Conservation (phyloP, 2,888 invertebrate genomes). For the Dicyrtoma fusca region DNA sequence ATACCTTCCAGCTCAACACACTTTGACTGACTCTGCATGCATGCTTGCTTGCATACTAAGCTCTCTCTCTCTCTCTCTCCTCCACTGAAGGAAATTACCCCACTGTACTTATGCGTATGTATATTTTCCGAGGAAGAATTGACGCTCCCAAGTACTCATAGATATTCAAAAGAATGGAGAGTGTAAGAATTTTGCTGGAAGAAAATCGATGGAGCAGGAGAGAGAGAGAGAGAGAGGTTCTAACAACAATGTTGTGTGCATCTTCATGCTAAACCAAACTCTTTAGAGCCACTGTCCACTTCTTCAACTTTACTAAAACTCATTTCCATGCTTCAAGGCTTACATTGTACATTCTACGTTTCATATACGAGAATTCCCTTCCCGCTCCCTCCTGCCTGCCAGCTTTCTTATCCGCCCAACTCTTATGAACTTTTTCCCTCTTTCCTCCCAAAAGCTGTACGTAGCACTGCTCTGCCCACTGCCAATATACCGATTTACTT, state of each 20-base stretch:
- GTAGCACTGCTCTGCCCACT: too few species aligned
- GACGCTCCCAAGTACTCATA: slow-evolving; percentile 24
- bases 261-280: slow-evolving; percentile 9
- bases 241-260: slow-evolving; percentile 5
- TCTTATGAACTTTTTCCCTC: neutral
- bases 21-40: slow-evolving; percentile 22
- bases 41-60: slow-evolving; percentile 33
- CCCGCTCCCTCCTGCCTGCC: slow-evolving; percentile 6
- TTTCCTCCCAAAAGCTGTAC: too few species aligned
- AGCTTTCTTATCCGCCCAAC: neutral
- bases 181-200: slow-evolving; percentile 38
- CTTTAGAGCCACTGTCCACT: slow-evolving; percentile 15
- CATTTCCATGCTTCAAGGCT: slow-evolving; percentile 45
- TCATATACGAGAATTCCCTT: slow-evolving; percentile 19
- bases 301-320: slow-evolving; percentile 41
- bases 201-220: slow-evolving; percentile 47
- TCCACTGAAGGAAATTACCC: neutral
- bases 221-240: slow-evolving; percentile 18
- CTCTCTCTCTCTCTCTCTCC: neutral
- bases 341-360: slow-evolving; percentile 16
- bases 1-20: slow-evolving; percentile 41
- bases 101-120: neutral
- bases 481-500: too few species aligned
- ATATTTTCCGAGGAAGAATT: slow-evolving; percentile 18
- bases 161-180: slow-evolving; percentile 19